Evolutionary conservation across 1,140 invertebrate genomes (phyloP), one percentile per base, ranked within the genome.

Genomic region (Oncopodura yosiiana): DNA sequence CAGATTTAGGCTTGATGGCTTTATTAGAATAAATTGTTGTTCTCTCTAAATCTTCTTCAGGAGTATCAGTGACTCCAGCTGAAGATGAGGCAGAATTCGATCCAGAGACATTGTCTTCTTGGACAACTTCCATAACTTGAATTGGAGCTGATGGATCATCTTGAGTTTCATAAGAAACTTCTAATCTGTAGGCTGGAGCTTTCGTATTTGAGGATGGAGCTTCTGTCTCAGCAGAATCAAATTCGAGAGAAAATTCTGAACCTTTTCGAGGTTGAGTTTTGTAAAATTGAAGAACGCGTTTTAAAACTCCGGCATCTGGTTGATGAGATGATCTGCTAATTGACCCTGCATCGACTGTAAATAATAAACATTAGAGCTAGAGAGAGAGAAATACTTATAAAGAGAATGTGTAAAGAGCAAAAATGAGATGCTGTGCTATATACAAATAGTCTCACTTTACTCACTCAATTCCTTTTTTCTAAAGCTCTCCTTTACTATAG

Each of bases 1-100:
- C 37, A 14, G 34, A 36, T 24, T 56, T 48, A 19, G 34, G 18
- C n/a, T 2, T 19, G 19, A 8, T 29, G 23, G 16, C 27, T 12
- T 27, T 23, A 14, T 39, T 14, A 3, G 56, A 43, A 18, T 30
- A 46, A 14, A 58, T 30, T 23, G 56, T 58, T 24, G 56, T 52
- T 14, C 21, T 41, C 24, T 58, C 56, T 41, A 46, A 9, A 24
- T 52, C 56, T 5, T 11, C 49, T 14, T 52, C 56, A 18, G n/a
- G n/a, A n/a, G n/a, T n/a, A n/a, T n/a, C n/a, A n/a, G n/a, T n/a
- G n/a, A n/a, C n/a, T 58, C 56, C 11, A 34, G 56, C 18, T 44
- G 29, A 24, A 8, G 9, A 16, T 8, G 30, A 14, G 3, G 29
- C 24, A 1, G 34, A 32, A 9, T 37, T 21, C 16, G 30, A 30